These are phyloP conservation scores for Muscicapa striata DNA, from an alignment of 2,797 vertebrate genomes.

Conservation along the genomic window DNA sequence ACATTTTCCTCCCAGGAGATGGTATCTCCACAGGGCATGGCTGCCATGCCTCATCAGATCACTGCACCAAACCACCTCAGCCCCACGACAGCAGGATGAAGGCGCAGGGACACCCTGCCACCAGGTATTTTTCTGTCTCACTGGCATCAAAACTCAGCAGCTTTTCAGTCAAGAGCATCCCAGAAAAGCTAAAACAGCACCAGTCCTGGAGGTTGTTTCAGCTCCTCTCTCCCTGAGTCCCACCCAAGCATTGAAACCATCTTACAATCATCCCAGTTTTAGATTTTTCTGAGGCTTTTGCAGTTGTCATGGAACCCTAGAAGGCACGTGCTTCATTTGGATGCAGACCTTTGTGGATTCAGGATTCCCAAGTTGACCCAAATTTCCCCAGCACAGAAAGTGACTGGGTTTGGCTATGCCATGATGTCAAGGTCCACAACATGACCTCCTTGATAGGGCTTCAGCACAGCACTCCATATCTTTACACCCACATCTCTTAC, in stretches of 20 bases:
- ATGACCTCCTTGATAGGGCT: not conserved
- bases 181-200: not conserved
- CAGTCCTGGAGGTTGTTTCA: not conserved
- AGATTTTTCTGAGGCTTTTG: not conserved
- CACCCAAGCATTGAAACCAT: not conserved
- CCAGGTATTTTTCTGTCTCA: not conserved
- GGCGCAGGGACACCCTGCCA: not conserved
- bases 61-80: not conserved
- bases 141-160: not conserved
- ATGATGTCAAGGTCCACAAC: not conserved
- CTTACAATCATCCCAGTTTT: not conserved
- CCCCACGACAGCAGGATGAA: not conserved
- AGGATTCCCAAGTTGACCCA: not conserved
- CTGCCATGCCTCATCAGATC: constrained; percentile 33
- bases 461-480: not conserved
- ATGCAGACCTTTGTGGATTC: not conserved
- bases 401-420: not conserved
- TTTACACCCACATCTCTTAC: not conserved
- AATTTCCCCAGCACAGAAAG: not conserved
- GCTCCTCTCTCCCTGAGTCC: not conserved
- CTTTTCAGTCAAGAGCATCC: not conserved
- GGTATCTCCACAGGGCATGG: not conserved
- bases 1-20: constrained; percentile 22
- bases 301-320: not conserved
- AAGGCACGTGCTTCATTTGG: not conserved